These are phyloP conservation scores for Volucella inanis DNA, from an alignment of 2,888 invertebrate genomes.

Conservation along the genomic window DNA sequence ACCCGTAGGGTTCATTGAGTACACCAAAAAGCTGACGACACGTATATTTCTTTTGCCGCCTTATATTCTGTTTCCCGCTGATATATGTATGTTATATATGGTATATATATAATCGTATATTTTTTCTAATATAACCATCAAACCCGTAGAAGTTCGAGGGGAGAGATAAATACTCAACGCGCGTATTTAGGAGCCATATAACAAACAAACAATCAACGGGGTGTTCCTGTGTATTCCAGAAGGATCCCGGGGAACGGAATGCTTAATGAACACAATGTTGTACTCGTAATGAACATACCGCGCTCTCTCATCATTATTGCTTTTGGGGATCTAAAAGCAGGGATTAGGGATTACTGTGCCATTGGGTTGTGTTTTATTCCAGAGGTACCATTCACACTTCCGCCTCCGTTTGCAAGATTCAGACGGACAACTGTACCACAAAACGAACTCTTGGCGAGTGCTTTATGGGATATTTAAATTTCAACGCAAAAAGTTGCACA, in stretches of 20 bases:
- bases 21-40: conserved; percentile 57
- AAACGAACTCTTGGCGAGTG: conserved; percentile 56
- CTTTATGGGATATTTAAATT: conserved; percentile 71
- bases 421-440: neutral
- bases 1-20: conserved; percentile 34
- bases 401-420: neutral
- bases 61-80: conserved; percentile 37
- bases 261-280: conserved; percentile 71
- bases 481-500: conserved; percentile 50
- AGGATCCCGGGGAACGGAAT: conserved; percentile 28
- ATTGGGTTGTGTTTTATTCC: conserved; percentile 55
- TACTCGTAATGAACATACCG: conserved; percentile 70
- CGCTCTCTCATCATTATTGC: conserved; percentile 64
- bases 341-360: conserved; percentile 73
- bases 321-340: conserved; percentile 37
- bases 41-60: conserved; percentile 54
- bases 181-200: conserved; percentile 53
- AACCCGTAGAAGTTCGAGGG: neutral
- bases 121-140: conserved; percentile 42
- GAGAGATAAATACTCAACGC: conserved; percentile 58
- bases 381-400: conserved; percentile 52
- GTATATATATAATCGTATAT: no score
- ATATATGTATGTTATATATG: no score
- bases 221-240: conserved; percentile 21
- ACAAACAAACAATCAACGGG: conserved; percentile 67